Conservation (phyloP, 2,113 vertebrate species). For the Cynocephalus volans region DNA sequence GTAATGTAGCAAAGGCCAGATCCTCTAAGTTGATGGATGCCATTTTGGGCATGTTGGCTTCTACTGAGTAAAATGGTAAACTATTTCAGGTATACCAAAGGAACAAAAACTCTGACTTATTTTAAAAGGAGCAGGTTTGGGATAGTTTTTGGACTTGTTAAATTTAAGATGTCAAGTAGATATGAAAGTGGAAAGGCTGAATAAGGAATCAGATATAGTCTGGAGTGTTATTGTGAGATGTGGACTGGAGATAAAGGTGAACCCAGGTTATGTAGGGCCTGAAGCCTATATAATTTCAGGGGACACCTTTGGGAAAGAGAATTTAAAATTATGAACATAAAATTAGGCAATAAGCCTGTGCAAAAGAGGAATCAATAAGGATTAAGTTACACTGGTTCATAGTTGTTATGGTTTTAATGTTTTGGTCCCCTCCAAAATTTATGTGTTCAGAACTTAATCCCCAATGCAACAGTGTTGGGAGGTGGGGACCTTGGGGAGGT, state of each 20-base stretch:
- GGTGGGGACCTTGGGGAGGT: neutral
- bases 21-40: neutral
- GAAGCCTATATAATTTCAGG: constrained; percentile 8
- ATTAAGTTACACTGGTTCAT: neutral
- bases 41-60: neutral
- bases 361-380: neutral
- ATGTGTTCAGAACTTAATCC: neutral
- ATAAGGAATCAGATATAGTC: neutral
- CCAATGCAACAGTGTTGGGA: neutral
- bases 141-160: neutral
- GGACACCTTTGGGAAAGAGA: neutral
- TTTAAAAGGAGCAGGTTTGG: neutral
- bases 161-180: neutral
- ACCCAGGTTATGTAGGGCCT: neutral
- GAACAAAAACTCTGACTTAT: neutral
- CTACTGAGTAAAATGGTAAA: neutral
- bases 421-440: neutral
- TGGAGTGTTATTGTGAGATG: neutral
- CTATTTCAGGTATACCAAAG: neutral
- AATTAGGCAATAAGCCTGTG: neutral
- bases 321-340: constrained; percentile 46
- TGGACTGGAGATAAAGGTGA: neutral
- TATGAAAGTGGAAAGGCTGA: neutral
- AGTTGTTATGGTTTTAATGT: neutral
- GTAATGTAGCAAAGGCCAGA: neutral